Base-by-base conservation (phyloP, 2,797 vertebrate genomes). In the Anguilla megastoma region DNA sequence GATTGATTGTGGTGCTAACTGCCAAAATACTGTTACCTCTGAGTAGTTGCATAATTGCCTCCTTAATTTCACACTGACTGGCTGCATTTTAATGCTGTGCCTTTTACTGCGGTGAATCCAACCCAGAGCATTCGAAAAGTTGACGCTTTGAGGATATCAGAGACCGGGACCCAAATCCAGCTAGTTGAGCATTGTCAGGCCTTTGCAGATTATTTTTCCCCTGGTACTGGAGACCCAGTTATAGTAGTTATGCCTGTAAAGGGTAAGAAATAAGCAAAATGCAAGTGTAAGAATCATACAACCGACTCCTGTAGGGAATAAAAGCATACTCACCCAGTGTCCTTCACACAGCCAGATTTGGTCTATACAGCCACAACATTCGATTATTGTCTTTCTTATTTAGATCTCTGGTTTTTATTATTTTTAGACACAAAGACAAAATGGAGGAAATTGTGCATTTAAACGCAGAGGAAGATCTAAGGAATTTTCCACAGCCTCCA, bases 1-100 rank as follows among this genome's bases (percentile, higher is more conserved):
- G 71, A 33, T 76, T 76, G 71, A 76, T 76, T 76, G 71, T 71
- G 27, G n/a, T 76, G 30, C 71, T 76, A 36, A 36, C 71, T 76
- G 71, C 71, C 71, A 76, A 76, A 36, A 33, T 21, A 76, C 12
- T 36, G 71, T 36, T 33, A 16, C 71, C 30, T 76, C 33, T 36
- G 71, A 76, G 63, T 69, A 5, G 33, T 14, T 76, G 71, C 71
- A 36, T 76, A 76, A 76, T 76, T 76, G 71, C 30, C 30, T 33
- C 30, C 16, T 33, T 76, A 76, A 76, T 76, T 76, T 76, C 71
- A 76, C 33, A 33, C 71, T 76, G 71, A 76, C 71, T 36, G 71
- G 2, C 71, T 76, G 33, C 71, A 76, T 36, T 76, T 76, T 36
- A 76, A 36, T 36, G 18, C 24, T 21, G 21, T 36, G 18, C 33